Evolutionary conservation across 2,113 vertebrate species (phyloP), one percentile per base, ranked within the genome.

Genomic region (Hippocampus barbouri): DNA sequence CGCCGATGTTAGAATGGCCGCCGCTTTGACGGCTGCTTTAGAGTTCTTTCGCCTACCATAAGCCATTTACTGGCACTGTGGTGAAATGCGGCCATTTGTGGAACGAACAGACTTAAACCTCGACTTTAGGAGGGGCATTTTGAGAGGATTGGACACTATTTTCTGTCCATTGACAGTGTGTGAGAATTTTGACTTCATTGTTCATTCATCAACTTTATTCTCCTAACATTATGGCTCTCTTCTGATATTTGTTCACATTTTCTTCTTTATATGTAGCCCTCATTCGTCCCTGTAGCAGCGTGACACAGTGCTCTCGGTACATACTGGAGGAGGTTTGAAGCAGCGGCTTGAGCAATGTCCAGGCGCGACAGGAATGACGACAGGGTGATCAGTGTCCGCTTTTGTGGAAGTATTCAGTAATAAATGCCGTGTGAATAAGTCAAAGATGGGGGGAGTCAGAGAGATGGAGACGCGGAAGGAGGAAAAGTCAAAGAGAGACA

Each of bases 391-490:
- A 75, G 78, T 70, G 1, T 81, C 30, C 25, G 73, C 83, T 81
- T 83, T 82, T 60, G 21, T 51, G 43, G 56, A 79, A 82, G 72
- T 40, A 69, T 80, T 84, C 79, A 43, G 75, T 76, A 72, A 72
- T 87, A 85, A 77, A 83, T 75, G 76, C 40, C 41, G 67, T 76
- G 77, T 79, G 89, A 80, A 79, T 79, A 87, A 89, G 89, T 89
- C 85, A 89, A 85, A 86, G 61, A 74, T 56, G 75, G 70, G 23
- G 70, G 71, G 68, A 67, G 78, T 74, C 68, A 20, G 70, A 69
- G 69, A 79, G 85, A 87, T 82, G 77, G 81, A 87, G 85, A 86
- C 77, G 84, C 77, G 77, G 71, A 72, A 68, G 79, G 82, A 70
- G 63, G 76, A 80, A 73, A 83, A 85, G 88, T 84, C 82, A 83